Conservation (phyloP, 2,797 vertebrate genomes). For the Scarus forsteni region DNA sequence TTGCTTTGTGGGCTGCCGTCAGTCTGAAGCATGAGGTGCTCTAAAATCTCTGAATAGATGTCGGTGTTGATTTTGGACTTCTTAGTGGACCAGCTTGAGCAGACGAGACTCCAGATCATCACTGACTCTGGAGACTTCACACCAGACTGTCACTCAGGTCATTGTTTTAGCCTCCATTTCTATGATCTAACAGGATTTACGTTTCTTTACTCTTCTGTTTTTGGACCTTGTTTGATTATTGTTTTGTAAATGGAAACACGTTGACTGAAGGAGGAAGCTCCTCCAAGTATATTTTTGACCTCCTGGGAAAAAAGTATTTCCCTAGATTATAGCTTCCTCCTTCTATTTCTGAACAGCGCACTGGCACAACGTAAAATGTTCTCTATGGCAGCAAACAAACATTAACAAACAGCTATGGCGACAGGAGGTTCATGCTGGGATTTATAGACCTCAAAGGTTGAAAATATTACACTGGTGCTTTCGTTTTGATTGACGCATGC, state of each 20-base stretch:
- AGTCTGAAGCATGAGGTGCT: no score
- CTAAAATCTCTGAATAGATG: no score
- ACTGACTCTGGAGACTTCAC: no score
- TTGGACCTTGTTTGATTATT: not conserved
- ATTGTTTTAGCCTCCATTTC: no score
- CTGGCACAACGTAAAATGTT: not conserved
- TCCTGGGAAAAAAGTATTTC: slow-evolving; percentile 12
- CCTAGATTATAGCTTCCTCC: slow-evolving; percentile 1
- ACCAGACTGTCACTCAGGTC: no score
- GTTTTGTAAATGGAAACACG: not conserved
- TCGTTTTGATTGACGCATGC: not conserved
- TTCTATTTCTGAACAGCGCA: slow-evolving; percentile 1
- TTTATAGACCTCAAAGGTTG: not conserved
- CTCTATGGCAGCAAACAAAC: not conserved
- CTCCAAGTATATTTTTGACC: slow-evolving; percentile 2
- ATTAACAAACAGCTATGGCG: not conserved
- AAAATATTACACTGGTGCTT: no score
- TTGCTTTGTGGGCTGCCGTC: no score
- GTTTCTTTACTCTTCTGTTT: not conserved
- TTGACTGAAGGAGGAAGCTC: slow-evolving; percentile 9
- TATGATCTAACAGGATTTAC: no score
- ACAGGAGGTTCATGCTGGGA: not conserved
- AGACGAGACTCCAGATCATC: no score
- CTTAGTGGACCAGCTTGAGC: no score
- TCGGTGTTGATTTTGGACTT: no score